Conservation (phyloP, 2,888 invertebrate species). For the Tetrapedia diversipes region DNA sequence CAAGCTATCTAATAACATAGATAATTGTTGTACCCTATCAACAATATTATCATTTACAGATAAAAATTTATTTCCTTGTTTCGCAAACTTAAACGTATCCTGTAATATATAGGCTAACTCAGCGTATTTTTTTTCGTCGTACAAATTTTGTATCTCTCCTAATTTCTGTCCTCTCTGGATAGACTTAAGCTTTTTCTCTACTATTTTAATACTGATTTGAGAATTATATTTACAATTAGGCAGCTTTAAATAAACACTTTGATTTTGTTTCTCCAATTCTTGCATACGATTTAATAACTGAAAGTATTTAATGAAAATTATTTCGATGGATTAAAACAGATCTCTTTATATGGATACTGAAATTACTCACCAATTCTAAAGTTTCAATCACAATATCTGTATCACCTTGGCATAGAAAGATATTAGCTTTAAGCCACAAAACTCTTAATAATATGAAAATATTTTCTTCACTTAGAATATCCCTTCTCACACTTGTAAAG, state of each 20-base stretch:
- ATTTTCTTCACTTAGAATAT: slow-evolving; percentile 83
- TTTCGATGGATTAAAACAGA: neutral
- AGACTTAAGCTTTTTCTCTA: slow-evolving; percentile 83
- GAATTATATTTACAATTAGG: slow-evolving; percentile 85
- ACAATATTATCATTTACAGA: slow-evolving; percentile 70
- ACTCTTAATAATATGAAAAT: slow-evolving; percentile 83
- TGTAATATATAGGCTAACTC: slow-evolving; percentile 88
- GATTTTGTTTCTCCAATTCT: slow-evolving; percentile 72
- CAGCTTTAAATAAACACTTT: slow-evolving; percentile 81
- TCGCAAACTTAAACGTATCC: slow-evolving; percentile 86
- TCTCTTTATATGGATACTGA: neutral
- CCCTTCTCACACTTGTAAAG: slow-evolving; percentile 82
- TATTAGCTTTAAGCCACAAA: slow-evolving; percentile 85
- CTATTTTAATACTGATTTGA: slow-evolving; percentile 82
- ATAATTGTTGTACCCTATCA: slow-evolving; percentile 84
- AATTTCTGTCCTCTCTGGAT: slow-evolving; percentile 85
- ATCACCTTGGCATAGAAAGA: slow-evolving; percentile 84
- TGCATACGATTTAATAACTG: slow-evolving; percentile 73
- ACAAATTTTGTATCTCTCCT: slow-evolving; percentile 87
- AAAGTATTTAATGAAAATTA: slow-evolving; percentile 29
- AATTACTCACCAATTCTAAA: slow-evolving; percentile 81
- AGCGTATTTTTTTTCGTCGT: slow-evolving; percentile 86
- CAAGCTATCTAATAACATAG: slow-evolving; percentile 87
- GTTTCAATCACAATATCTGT: slow-evolving; percentile 84
- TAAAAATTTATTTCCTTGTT: slow-evolving; percentile 76